Conservation (phyloP, 2,888 invertebrate genomes). For the Lingula anatina region DNA sequence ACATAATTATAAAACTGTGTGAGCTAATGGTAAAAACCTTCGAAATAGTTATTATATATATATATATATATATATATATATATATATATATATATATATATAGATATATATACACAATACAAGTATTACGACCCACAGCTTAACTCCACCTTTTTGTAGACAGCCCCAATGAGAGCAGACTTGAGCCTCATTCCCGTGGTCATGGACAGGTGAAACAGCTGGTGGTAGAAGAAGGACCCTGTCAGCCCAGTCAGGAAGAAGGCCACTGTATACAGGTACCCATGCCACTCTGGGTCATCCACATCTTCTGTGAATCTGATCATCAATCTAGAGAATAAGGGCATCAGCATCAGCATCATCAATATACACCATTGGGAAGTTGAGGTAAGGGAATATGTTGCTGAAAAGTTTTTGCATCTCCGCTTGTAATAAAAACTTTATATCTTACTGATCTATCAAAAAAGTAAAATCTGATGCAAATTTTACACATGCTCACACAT, state of each 20-base stretch:
- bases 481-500: too few species aligned
- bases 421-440: neutral
- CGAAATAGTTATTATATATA: too few species aligned
- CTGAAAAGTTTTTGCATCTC: too few species aligned
- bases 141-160: slow-evolving; percentile 68
- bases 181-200: slow-evolving; percentile 84
- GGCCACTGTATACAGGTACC: slow-evolving; percentile 73
- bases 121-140: too few species aligned
- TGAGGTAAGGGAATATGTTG: too few species aligned
- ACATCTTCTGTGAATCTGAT: slow-evolving; percentile 30
- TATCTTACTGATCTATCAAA: too few species aligned
- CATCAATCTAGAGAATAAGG: slow-evolving; percentile 25
- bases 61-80: too few species aligned
- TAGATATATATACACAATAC: too few species aligned
- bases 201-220: slow-evolving; percentile 78
- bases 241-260: slow-evolving; percentile 71
- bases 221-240: slow-evolving; percentile 80
- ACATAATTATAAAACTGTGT: too few species aligned
- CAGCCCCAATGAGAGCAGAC: slow-evolving; percentile 81
- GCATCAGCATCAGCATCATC: neutral
- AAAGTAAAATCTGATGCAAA: too few species aligned
- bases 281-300: slow-evolving; percentile 69
- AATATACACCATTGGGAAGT: neutral
- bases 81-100: too few species aligned
- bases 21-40: too few species aligned